Base-by-base conservation (phyloP, 2,113 vertebrate genomes). In the Urocynchramus pylzowi region DNA sequence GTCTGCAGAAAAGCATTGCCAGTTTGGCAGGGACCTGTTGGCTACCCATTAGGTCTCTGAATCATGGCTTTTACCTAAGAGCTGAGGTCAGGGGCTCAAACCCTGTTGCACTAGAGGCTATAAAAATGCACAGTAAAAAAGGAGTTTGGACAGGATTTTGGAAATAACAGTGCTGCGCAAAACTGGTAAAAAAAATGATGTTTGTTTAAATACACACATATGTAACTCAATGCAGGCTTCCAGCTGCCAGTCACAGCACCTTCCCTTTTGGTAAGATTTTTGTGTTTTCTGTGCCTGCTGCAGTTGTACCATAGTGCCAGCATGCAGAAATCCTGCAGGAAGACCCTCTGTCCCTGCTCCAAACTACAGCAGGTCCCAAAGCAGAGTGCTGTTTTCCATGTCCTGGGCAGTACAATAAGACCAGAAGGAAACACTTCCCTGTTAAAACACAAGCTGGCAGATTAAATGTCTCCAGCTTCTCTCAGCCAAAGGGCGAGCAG, bases 281-380 rank as follows among this genome's bases (percentile, higher is more conserved):
- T 74, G 23, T 69, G 49, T 1, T 78, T 31, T 89, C 16, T 59
- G 0, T 52, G 45, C 33, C 28, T 37, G 5, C 49, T 4, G 4
- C 9, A 5, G 2, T 20, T 39, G 23, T 21, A 65, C 13, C 0
- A 0, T 1, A 2, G 27, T 73, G 28, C 17, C 59, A 42, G 11
- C 1, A 7, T 28, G 45, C 5, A 7, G 52, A 74, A 71, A 35
- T 45, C 24, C 39, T 45, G 7, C 3, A 13, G 53, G 30, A 75
- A 74, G n/a, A 44, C 7, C 7, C 16, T 52, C 37, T 86, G 27
- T 79, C 23, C 53, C 35, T 45, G 5, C 44, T 45, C 13, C 1
- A 3, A 16, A 37, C 31, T 37, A 27, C 5, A 49, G 21, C 6
- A 24, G 11, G 7, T 78, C 37, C 53, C 64, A 69, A 84, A 73